These are phyloP conservation scores for Cervus canadensis DNA, from an alignment of 2,113 vertebrate genomes.

Conservation along the genomic window DNA sequence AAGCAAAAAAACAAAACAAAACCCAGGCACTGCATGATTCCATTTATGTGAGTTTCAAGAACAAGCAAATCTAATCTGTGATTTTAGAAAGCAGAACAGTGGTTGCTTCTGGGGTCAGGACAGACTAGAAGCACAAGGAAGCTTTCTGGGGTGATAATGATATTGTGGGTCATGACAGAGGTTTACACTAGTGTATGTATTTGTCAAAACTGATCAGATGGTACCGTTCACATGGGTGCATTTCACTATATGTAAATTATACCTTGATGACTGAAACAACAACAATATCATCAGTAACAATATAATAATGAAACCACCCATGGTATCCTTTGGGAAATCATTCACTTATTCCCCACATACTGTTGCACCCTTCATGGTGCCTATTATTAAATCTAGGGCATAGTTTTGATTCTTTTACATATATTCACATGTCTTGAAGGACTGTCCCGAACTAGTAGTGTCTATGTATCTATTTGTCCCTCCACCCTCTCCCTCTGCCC, in stretches of 20 bases:
- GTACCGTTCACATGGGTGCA: not conserved
- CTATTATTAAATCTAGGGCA: not conserved
- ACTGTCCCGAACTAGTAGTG: too few relatives aligned
- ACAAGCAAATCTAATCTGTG: not conserved
- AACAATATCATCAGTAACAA: not conserved
- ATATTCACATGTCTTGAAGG: not conserved
- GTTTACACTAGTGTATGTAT: accelerated
- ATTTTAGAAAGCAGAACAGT: not conserved
- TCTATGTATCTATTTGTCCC: not conserved
- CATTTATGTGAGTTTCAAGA: not conserved
- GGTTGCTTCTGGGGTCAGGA: not conserved
- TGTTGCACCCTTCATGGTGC: not conserved
- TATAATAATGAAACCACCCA: not conserved
- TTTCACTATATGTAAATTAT: not conserved
- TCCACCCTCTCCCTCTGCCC: not conserved
- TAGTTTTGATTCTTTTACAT: not conserved
- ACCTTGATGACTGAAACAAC: too few relatives aligned
- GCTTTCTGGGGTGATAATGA: not conserved
- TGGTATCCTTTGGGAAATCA: not conserved
- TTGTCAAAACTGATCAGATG: not conserved
- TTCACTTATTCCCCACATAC: not conserved
- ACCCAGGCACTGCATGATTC: too few relatives aligned
- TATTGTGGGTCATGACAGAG: accelerated
- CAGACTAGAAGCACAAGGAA: not conserved
- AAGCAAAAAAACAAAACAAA: not conserved